Conservation (phyloP, 1,140 invertebrate species). For the Reticulitermes speratus region DNA sequence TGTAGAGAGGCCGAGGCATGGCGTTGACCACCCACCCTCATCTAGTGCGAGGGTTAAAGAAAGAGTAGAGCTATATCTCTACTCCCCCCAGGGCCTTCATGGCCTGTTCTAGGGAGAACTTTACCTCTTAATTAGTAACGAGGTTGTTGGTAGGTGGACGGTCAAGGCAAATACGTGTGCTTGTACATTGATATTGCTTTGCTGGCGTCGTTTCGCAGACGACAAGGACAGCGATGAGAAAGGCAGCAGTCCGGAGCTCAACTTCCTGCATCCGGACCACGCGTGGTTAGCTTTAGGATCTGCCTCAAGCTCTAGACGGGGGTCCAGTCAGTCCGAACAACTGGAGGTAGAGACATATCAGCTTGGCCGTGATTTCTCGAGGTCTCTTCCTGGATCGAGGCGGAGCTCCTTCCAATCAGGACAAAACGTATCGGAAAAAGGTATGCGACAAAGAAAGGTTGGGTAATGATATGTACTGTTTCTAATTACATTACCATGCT, state of each 20-base stretch:
- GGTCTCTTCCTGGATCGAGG: slow-evolving; percentile 77
- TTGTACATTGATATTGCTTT: not conserved
- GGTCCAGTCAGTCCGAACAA: slow-evolving; percentile 81
- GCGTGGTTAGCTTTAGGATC: slow-evolving; percentile 60
- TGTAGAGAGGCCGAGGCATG: too few relatives aligned
- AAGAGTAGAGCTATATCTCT: too few relatives aligned
- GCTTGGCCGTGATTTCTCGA: slow-evolving; percentile 78
- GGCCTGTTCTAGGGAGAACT: too few relatives aligned
- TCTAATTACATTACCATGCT: too few relatives aligned
- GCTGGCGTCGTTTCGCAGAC: not conserved
- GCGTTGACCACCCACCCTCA: too few relatives aligned
- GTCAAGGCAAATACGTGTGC: not conserved
- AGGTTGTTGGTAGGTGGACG: too few relatives aligned
- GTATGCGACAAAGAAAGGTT: not conserved
- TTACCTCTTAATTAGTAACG: too few relatives aligned
- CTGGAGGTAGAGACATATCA: slow-evolving; percentile 83
- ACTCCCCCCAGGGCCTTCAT: too few relatives aligned
- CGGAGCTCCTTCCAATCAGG: slow-evolving; percentile 73
- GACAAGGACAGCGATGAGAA: slow-evolving; percentile 33
- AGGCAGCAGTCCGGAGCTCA: slow-evolving; percentile 25
- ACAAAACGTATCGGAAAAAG: slow-evolving; percentile 40
- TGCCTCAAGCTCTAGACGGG: slow-evolving; percentile 64
- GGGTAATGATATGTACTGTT: too few relatives aligned
- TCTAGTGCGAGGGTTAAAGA: too few relatives aligned
- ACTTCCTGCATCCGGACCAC: slow-evolving; percentile 76